Evolutionary conservation across 2,888 invertebrate species (phyloP).

Genomic region (Corythucha ciliata): DNA sequence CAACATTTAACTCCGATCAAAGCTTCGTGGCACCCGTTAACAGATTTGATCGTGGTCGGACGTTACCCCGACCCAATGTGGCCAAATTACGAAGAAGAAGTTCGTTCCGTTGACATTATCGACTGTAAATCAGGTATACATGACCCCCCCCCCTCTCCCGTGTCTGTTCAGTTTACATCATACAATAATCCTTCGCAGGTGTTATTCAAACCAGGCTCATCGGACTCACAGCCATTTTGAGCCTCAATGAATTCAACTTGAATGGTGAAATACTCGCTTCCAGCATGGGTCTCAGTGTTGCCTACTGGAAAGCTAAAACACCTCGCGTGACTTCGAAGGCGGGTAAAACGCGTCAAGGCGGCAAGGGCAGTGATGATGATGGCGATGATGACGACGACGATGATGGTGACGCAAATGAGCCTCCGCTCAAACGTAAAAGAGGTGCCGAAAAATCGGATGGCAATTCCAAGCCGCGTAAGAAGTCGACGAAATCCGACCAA

Average conservation of each 20-base stretch:
- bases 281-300: constrained; percentile 24
- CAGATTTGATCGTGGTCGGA: constrained; percentile 42
- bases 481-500: no score
- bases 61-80: constrained; percentile 42
- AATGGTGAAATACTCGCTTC: constrained; percentile 39
- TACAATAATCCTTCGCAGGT: no score
- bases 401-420: constrained; percentile 21
- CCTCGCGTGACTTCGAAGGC: neutral
- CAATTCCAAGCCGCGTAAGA: no score
- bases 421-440: constrained; percentile 6
- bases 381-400: constrained; percentile 12
- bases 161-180: no score
- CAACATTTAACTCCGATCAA: constrained; percentile 43
- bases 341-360: neutral
- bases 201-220: constrained; percentile 25
- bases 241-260: constrained; percentile 40
- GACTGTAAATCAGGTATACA: constrained; percentile 39
- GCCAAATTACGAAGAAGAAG: constrained; percentile 37
- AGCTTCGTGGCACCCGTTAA: constrained; percentile 44
- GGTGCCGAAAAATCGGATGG: no score
- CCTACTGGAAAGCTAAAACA: constrained; percentile 22
- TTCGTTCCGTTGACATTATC: constrained; percentile 41
- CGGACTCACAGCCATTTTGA: constrained; percentile 33
- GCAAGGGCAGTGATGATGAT: neutral
- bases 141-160: no score